Percentiles rank a stretch among this genome's conserved stretches.
phyloP scores from a whole-genome alignment of 2,113 vertebrate species.

The Prunella himalayana region DNA sequence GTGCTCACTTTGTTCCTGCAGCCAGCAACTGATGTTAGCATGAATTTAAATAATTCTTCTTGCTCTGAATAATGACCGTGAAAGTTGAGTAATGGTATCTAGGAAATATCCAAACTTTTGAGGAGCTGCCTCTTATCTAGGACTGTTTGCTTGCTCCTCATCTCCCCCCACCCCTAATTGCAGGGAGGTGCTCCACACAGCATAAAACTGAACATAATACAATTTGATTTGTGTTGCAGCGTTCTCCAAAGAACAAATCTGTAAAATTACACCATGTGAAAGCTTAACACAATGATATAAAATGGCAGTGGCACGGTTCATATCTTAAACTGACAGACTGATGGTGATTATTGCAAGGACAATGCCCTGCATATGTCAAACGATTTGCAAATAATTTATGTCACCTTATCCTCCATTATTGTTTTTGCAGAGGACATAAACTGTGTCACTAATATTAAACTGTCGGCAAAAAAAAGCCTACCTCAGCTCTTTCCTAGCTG shows the following conservation, averaged over 20 bases:
- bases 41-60: slow-evolving; percentile 56
- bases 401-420: slow-evolving; percentile 93
- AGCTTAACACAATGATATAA: slow-evolving; percentile 85
- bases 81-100: slow-evolving; percentile 38
- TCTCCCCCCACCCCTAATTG: slow-evolving; percentile 42
- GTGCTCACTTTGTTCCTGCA: slow-evolving; percentile 11
- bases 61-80: slow-evolving; percentile 40
- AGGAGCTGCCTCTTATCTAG: slow-evolving; percentile 10
- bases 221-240: slow-evolving; percentile 68
- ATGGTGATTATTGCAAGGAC: slow-evolving; percentile 96
- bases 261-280: slow-evolving; percentile 76
- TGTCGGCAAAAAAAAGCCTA: slow-evolving; percentile 82
- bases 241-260: slow-evolving; percentile 73
- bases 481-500: slow-evolving; percentile 89
- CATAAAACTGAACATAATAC: slow-evolving; percentile 71
- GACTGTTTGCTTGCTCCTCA: neutral
- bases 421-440: slow-evolving; percentile 93
- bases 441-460: slow-evolving; percentile 92
- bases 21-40: slow-evolving; percentile 40
- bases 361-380: slow-evolving; percentile 95
- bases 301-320: slow-evolving; percentile 85
- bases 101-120: slow-evolving; percentile 1
- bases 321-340: slow-evolving; percentile 91
- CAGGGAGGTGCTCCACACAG: neutral
- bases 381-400: slow-evolving; percentile 97